Evolutionary conservation across 2,113 vertebrate species (phyloP).

Genomic region (Cyanoramphus novaezelandiae): DNA sequence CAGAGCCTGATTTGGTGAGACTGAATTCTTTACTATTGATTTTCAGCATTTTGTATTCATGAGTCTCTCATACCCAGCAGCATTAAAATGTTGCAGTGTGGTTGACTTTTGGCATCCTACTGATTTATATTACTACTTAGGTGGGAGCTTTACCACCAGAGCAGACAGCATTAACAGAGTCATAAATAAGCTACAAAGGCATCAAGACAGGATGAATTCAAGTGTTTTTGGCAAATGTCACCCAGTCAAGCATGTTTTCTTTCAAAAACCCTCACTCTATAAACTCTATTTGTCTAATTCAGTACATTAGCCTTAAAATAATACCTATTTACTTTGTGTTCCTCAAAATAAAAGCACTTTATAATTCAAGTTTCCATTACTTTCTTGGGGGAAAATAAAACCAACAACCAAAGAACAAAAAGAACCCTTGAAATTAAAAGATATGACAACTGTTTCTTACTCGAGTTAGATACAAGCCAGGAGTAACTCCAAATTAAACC

Average conservation of each 20-base stretch:
- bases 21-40: background rate
- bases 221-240: conserved; percentile 27
- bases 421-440: background rate
- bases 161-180: background rate
- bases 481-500: background rate
- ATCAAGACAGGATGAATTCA: background rate
- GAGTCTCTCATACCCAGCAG: background rate
- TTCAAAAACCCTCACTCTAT: conserved; percentile 37
- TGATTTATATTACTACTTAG: conserved; percentile 24
- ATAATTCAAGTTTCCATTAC: background rate
- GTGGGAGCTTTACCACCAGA: background rate
- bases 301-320: conserved; percentile 38
- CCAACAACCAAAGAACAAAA: background rate
- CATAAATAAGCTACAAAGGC: background rate
- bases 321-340: conserved; percentile 20
- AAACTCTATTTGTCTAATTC: conserved; percentile 12
- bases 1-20: background rate
- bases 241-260: conserved; percentile 2
- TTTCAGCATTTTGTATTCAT: background rate
- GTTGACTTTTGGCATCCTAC: background rate
- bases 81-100: background rate
- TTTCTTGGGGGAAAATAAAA: background rate
- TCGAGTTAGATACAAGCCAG: background rate
- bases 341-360: conserved; percentile 42
- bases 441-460: background rate